A percentile compares a stretch with the other conserved stretches of the same genome.
Evolutionary conservation across 2,113 vertebrate species (phyloP).

Genomic region (Baryphthengus martii): DNA sequence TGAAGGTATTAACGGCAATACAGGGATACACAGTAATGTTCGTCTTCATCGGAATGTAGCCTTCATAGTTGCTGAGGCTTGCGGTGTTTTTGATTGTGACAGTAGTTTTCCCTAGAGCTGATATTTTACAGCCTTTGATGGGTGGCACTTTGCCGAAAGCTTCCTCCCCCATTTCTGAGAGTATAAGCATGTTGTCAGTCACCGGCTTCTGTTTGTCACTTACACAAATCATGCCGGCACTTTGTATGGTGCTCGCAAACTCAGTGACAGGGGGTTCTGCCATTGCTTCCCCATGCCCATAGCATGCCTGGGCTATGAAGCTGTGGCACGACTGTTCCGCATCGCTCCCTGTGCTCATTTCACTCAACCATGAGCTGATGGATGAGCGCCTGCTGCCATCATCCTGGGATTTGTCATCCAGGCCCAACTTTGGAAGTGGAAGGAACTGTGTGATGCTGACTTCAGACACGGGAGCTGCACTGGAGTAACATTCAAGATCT

Average conservation of each 20-base stretch:
- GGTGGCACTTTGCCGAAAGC: conserved; percentile 70
- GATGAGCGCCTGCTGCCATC: conserved; percentile 83
- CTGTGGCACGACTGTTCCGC: conserved; percentile 89
- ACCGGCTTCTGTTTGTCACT: conserved; percentile 69
- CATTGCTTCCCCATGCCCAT: conserved; percentile 87
- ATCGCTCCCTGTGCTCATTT: conserved; percentile 89
- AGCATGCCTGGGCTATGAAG: conserved; percentile 84
- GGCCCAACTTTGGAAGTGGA: conserved; percentile 75
- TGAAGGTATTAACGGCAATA: conserved; percentile 80
- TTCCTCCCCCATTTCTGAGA: conserved; percentile 72
- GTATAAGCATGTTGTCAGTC: conserved; percentile 69
- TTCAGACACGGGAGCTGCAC: conserved; percentile 84
- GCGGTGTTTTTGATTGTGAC: conserved; percentile 78
- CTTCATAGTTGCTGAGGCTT: conserved; percentile 73
- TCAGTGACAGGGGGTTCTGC: conserved; percentile 78
- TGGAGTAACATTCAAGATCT: conserved; percentile 78
- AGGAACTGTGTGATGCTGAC: conserved; percentile 87
- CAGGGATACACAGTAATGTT: conserved; percentile 84
- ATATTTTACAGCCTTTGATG: conserved; percentile 78
- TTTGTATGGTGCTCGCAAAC: conserved; percentile 60
- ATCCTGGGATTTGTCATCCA: conserved; percentile 75
- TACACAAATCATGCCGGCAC: conserved; percentile 51
- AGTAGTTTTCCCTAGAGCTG: conserved; percentile 83
- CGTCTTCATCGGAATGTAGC: conserved; percentile 83
- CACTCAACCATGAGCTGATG: conserved; percentile 92